phyloP scores from a whole-genome alignment of 2,888 invertebrate species.

The Caenorhabditis sp. region DNA sequence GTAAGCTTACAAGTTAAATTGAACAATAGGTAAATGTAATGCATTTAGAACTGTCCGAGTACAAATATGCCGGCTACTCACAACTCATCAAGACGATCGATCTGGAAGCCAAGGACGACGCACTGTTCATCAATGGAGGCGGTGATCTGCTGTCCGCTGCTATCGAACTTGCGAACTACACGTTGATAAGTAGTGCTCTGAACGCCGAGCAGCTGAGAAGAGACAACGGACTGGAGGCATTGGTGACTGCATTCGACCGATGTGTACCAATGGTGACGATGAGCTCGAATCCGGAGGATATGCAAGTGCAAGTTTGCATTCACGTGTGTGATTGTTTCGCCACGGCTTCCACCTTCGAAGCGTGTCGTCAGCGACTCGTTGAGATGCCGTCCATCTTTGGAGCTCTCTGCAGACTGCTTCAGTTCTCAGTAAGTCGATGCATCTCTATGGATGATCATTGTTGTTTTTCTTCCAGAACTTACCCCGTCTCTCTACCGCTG shows the following conservation, averaged over 20 bases:
- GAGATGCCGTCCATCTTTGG: constrained; percentile 92
- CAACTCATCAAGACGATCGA: constrained; percentile 96
- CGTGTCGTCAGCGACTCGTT: constrained; percentile 92
- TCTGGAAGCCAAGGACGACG: constrained; percentile 94
- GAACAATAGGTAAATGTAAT: not conserved
- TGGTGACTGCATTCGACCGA: constrained; percentile 93
- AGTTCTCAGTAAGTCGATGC: constrained; percentile 88
- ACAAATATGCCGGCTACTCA: constrained; percentile 99
- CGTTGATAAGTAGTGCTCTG: constrained; percentile 95
- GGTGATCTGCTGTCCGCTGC: constrained; percentile 92
- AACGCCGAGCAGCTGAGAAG: constrained; percentile 97
- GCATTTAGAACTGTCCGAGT: constrained; percentile 91
- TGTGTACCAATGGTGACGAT: constrained; percentile 93
- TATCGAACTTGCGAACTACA: constrained; percentile 95
- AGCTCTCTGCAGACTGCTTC: constrained; percentile 91
- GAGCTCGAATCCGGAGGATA: constrained; percentile 89
- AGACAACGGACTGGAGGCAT: constrained; percentile 92
- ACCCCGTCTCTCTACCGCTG: constrained; percentile 90
- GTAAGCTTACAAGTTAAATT: constrained; percentile 83
- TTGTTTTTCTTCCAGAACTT: constrained; percentile 87
- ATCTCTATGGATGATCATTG: not conserved
- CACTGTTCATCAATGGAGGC: constrained; percentile 90
- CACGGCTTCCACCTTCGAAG: constrained; percentile 95
- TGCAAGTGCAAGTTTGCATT: constrained; percentile 90
- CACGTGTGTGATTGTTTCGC: constrained; percentile 94